Evolutionary conservation across 1,140 invertebrate genomes (phyloP).

Genomic region (Leptonema lineaticorne): DNA sequence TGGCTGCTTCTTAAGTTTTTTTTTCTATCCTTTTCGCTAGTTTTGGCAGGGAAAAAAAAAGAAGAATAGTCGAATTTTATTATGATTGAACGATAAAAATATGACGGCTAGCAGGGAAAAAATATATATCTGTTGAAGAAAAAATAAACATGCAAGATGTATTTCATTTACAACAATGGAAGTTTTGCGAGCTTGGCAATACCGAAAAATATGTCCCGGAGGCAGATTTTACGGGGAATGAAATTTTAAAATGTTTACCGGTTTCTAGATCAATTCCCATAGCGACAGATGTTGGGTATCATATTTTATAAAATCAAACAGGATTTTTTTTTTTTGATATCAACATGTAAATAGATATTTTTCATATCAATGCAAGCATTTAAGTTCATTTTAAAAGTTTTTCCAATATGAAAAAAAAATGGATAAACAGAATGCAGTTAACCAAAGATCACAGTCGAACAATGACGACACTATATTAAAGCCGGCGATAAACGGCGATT

Average conservation of each 20-base stretch:
- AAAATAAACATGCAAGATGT: not conserved
- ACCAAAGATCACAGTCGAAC: not conserved
- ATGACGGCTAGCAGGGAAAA: not conserved
- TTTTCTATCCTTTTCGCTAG: too few relatives aligned
- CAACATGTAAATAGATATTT: too few relatives aligned
- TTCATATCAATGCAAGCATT: too few relatives aligned
- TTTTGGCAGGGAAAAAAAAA: too few relatives aligned
- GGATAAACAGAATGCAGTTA: not conserved
- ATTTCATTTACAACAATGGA: not conserved
- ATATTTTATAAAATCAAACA: too few relatives aligned
- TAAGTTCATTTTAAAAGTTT: not conserved
- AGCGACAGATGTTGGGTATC: too few relatives aligned
- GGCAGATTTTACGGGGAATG: conserved; percentile 12
- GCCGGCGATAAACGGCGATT: conserved; percentile 18
- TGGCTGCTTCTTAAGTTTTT: too few relatives aligned
- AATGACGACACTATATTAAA: not conserved
- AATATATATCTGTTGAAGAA: not conserved
- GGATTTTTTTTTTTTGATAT: too few relatives aligned
- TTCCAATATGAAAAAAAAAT: conserved; percentile 6
- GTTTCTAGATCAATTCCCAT: too few relatives aligned
- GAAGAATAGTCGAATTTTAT: too few relatives aligned
- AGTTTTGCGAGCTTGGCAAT: not conserved
- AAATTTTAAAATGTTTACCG: too few relatives aligned
- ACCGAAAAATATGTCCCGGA: conserved; percentile 9
- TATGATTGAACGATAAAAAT: too few relatives aligned